A percentile compares a stretch with the other conserved stretches of the same genome.
These are phyloP conservation scores for Lochmaea crataegi DNA, from an alignment of 2,888 invertebrate genomes.

Conservation along the genomic window DNA sequence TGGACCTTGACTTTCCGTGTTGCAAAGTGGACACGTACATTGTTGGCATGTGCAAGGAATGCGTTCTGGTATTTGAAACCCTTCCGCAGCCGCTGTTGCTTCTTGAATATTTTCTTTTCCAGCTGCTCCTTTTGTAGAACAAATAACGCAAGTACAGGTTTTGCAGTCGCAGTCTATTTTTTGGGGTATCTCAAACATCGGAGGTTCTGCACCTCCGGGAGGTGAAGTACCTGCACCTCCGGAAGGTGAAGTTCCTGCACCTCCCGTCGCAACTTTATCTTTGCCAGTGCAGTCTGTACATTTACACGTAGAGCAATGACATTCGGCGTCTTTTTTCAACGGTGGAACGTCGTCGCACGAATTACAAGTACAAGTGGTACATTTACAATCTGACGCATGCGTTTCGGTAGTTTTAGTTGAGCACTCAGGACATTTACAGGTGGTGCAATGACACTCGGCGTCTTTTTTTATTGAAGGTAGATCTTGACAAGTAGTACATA, in stretches of 20 bases:
- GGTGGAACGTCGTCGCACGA: neutral
- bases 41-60: constrained; percentile 28
- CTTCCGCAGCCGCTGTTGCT: neutral
- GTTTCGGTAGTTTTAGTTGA: constrained; percentile 16
- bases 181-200: constrained; percentile 40
- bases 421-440: constrained; percentile 42
- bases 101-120: neutral
- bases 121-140: constrained; percentile 23
- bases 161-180: constrained; percentile 43
- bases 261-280: too few species aligned
- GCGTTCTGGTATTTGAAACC: constrained; percentile 34
- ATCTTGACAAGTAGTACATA: constrained; percentile 25
- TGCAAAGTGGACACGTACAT: constrained; percentile 29
- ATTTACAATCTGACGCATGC: neutral
- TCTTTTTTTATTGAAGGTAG: neutral
- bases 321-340: constrained; percentile 14
- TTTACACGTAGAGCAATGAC: constrained; percentile 7
- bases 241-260: neutral
- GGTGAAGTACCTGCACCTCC: neutral
- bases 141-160: constrained; percentile 42
- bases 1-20: neutral
- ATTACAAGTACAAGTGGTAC: neutral
- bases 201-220: constrained; percentile 33
- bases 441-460: constrained; percentile 18
- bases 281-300: constrained; percentile 13